phyloP scores from a whole-genome alignment of 2,888 invertebrate species.

The Scaptomyza tumidula region DNA sequence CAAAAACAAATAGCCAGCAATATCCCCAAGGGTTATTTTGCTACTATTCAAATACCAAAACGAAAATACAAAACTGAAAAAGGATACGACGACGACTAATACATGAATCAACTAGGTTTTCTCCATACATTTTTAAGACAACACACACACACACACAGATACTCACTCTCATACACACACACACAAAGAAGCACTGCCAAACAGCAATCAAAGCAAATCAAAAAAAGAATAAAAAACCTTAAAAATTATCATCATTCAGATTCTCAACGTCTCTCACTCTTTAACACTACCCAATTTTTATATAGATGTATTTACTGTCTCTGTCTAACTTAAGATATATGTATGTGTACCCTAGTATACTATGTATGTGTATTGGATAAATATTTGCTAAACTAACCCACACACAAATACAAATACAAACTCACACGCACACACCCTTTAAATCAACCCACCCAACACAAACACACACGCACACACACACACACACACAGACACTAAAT shows the following conservation, averaged over 20 bases:
- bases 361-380: slow-evolving; percentile 71
- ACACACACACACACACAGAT: slow-evolving; percentile 25
- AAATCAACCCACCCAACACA: slow-evolving; percentile 26
- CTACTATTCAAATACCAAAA: slow-evolving; percentile 29
- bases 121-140: slow-evolving; percentile 61
- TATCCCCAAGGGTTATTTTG: slow-evolving; percentile 41
- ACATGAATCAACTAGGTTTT: slow-evolving; percentile 53
- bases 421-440: slow-evolving; percentile 12
- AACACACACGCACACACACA: slow-evolving; percentile 23
- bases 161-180: slow-evolving; percentile 6
- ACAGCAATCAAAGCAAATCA: slow-evolving; percentile 32
- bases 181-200: slow-evolving; percentile 9
- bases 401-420: slow-evolving; percentile 13
- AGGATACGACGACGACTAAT: slow-evolving; percentile 38
- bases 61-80: slow-evolving; percentile 28
- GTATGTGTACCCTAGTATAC: slow-evolving; percentile 56
- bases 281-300: slow-evolving; percentile 62
- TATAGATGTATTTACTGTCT: slow-evolving; percentile 74
- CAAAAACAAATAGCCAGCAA: slow-evolving; percentile 29
- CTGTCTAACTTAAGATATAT: slow-evolving; percentile 76
- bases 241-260: slow-evolving; percentile 69
- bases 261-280: slow-evolving; percentile 66
- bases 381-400: slow-evolving; percentile 62
- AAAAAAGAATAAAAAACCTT: slow-evolving; percentile 17
- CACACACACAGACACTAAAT: slow-evolving; percentile 20